Percentiles rank a stretch among this genome's conserved stretches.
Evolutionary conservation across 2,797 vertebrate species (phyloP).

Genomic region (Zalophus californianus): DNA sequence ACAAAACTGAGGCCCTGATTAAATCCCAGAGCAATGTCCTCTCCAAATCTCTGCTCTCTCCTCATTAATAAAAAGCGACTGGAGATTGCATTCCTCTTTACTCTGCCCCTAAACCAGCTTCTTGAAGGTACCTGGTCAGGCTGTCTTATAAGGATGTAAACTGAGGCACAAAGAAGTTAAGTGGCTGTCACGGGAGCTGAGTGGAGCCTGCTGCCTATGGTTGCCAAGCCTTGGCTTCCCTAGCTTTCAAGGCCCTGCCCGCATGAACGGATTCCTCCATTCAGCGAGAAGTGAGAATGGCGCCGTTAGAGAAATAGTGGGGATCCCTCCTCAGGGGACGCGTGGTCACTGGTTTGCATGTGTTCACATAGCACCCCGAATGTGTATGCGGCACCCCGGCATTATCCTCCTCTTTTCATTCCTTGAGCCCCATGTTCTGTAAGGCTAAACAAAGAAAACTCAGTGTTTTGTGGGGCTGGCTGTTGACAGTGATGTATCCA

Average conservation of each 20-base stretch:
- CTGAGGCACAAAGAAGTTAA: not conserved
- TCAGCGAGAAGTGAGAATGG: slow-evolving; percentile 71
- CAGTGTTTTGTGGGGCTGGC: not conserved
- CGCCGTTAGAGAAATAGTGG: slow-evolving; percentile 65
- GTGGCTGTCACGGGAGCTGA: not conserved
- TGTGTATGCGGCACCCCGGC: slow-evolving; percentile 45
- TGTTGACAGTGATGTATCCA: slow-evolving; percentile 68
- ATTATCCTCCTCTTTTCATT: slow-evolving; percentile 77
- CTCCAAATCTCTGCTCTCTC: not conserved
- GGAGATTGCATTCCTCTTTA: slow-evolving; percentile 26
- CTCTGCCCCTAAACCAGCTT: not conserved
- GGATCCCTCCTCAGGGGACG: not conserved
- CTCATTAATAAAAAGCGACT: not conserved
- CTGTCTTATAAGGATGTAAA: slow-evolving; percentile 6
- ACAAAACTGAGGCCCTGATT: slow-evolving; percentile 41
- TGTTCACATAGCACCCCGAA: slow-evolving; percentile 68
- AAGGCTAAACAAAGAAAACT: slow-evolving; percentile 82
- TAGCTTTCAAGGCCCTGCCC: slow-evolving; percentile 23
- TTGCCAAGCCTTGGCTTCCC: slow-evolving; percentile 57
- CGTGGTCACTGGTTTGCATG: slow-evolving; percentile 75
- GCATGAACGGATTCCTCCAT: not conserved
- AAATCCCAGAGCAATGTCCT: slow-evolving; percentile 8
- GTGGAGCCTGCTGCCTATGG: not conserved
- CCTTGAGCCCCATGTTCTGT: slow-evolving; percentile 68
- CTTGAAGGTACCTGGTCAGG: not conserved